Base-by-base conservation (phyloP, 2,113 vertebrate species). In the Malaclemys terrapin region DNA sequence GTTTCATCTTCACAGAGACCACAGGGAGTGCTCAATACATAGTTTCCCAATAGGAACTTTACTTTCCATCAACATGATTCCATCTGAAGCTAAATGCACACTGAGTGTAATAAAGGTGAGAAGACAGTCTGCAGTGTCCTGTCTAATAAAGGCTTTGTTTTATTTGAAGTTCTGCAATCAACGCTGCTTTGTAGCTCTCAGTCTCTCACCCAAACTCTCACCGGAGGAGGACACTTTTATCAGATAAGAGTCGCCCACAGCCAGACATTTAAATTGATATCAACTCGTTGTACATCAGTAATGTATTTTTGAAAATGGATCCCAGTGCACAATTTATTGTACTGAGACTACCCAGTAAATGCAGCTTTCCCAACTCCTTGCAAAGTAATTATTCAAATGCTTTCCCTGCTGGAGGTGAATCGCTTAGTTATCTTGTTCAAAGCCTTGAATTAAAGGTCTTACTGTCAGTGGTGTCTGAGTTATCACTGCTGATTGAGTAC, bases 381-480 rank as follows among this genome's bases (percentile, higher is more conserved):
- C 47, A 82, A 93, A 91, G 76, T 85, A 95, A 95, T 96, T 93
- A 96, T 84, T 96, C 96, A 93, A 91, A 82, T n/a, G 12, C 90
- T 96, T 95, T 94, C 90, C 96, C 92, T 42, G 49, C 47, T 95
- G 97, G 76, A 97, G 93, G 89, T 97, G 93, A 97, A 94, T 90
- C 11, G 49, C 76, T 95, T 89, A 92, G 94, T 93, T 96, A 92
- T 95, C 95, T 95, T 35, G 2, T 91, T 91, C 82, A 95, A 97
- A 97, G 90, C 80, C 95, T 95, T 76, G 83, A 90, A 94, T 92
- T 88, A 95, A 98, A 97, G 92, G 96, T 93, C 99, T 99, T 99
- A 99, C 99, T 99, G 98, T 99, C 99, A 93, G 99, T 99, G 98
- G 99, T 99, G 98, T 99, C 99, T 4, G 99, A 99, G 98, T 99